Conservation (phyloP, 2,888 invertebrate genomes). For the Lasioglossum pauxillum region DNA sequence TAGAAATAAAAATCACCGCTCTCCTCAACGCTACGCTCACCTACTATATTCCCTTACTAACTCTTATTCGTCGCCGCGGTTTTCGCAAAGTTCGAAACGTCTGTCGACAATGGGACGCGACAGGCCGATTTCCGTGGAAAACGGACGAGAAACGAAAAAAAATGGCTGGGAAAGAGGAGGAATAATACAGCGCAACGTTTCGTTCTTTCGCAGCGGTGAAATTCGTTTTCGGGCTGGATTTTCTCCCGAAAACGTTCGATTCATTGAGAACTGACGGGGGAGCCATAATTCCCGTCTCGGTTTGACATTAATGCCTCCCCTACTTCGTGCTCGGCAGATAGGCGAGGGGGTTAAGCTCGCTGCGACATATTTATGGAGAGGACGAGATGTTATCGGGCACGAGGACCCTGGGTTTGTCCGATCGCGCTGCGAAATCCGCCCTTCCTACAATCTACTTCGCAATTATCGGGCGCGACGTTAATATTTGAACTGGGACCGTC, state of each 20-base stretch:
- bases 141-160: neutral
- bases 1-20: too few relatives aligned
- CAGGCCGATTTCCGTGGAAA: neutral
- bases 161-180: slow-evolving; percentile 38
- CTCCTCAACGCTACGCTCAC: too few relatives aligned
- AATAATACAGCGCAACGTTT: slow-evolving; percentile 42
- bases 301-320: slow-evolving; percentile 84
- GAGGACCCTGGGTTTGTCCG: slow-evolving; percentile 74
- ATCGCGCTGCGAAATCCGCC: slow-evolving; percentile 74
- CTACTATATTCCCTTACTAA: too few relatives aligned
- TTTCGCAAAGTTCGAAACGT: neutral
- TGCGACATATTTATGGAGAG: slow-evolving; percentile 85
- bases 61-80: neutral
- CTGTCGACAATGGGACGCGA: neutral
- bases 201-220: slow-evolving; percentile 70
- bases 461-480: slow-evolving; percentile 84
- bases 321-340: slow-evolving; percentile 82
- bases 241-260: slow-evolving; percentile 84
- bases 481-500: slow-evolving; percentile 81
- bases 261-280: slow-evolving; percentile 85
- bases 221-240: slow-evolving; percentile 79
- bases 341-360: slow-evolving; percentile 84
- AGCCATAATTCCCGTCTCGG: slow-evolving; percentile 84
- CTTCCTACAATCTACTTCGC: slow-evolving; percentile 83
- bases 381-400: slow-evolving; percentile 83